Percentiles rank a stretch among this genome's conserved stretches.
Conservation (phyloP, 2,888 invertebrate genomes). For the Rhyacophila evoluta region DNA sequence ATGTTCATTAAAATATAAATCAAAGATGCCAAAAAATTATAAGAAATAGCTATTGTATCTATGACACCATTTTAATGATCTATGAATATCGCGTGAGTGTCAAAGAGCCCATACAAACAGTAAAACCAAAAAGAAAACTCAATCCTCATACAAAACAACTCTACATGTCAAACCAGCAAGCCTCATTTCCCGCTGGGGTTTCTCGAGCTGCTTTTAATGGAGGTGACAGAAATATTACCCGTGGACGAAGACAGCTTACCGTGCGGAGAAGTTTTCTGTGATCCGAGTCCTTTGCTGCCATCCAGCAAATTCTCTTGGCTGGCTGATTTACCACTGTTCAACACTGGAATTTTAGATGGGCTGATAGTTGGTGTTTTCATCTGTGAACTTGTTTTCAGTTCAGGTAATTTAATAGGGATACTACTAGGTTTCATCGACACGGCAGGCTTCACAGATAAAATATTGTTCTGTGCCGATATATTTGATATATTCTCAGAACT, state of each 20-base stretch:
- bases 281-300: slow-evolving; percentile 59
- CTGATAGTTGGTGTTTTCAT: slow-evolving; percentile 58
- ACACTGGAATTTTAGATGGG: slow-evolving; percentile 69
- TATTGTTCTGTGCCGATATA: neutral
- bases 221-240: slow-evolving; percentile 72
- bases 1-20: too few relatives aligned
- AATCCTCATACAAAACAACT: neutral
- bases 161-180: neutral
- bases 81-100: neutral
- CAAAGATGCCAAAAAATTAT: too few relatives aligned
- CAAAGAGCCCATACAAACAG: neutral
- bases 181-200: slow-evolving; percentile 66
- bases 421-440: slow-evolving; percentile 66
- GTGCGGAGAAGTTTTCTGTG: slow-evolving; percentile 63
- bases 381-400: slow-evolving; percentile 59
- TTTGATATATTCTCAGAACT: slow-evolving; percentile 58
- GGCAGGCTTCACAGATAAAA: slow-evolving; percentile 59
- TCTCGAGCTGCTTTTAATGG: slow-evolving; percentile 73
- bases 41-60: too few relatives aligned
- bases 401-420: slow-evolving; percentile 65
- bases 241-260: slow-evolving; percentile 59
- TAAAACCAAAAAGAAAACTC: neutral
- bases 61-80: neutral
- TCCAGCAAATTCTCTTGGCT: slow-evolving; percentile 68
- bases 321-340: slow-evolving; percentile 65